Evolutionary conservation across 2,888 invertebrate genomes (phyloP).

Genomic region (Gandaritis pyraliata): DNA sequence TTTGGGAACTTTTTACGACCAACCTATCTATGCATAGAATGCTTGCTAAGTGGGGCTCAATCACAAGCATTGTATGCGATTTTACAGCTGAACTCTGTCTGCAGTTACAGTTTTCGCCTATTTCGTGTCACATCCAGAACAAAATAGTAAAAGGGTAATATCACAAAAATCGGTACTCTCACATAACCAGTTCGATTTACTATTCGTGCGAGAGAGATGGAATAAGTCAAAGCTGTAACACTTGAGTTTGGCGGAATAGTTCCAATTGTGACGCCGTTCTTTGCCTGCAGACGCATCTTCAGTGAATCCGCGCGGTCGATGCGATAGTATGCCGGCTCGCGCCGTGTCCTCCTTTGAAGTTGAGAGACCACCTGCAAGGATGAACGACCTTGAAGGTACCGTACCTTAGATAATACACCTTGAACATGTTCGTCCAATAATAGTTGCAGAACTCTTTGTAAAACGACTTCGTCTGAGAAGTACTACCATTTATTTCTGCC

Average conservation of each 20-base stretch:
- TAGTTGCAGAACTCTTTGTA: too few relatives aligned
- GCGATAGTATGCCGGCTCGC: conserved; percentile 91
- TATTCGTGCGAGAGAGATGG: too few relatives aligned
- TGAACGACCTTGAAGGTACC: conserved; percentile 56
- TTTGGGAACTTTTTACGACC: too few relatives aligned
- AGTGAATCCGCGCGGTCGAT: conserved; percentile 85
- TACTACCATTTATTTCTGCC: too few relatives aligned
- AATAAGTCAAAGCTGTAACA: neutral
- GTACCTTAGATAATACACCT: neutral
- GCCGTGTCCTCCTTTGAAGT: conserved; percentile 88
- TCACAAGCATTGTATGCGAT: too few relatives aligned
- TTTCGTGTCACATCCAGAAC: too few relatives aligned
- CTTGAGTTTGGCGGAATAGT: neutral
- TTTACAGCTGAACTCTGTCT: too few relatives aligned
- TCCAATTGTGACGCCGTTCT: neutral
- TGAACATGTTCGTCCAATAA: neutral
- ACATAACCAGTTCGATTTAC: too few relatives aligned
- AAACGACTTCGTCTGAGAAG: too few relatives aligned
- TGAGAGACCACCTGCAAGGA: conserved; percentile 80
- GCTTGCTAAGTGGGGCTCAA: neutral
- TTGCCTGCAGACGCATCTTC: conserved; percentile 67
- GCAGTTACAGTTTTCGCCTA: too few relatives aligned
- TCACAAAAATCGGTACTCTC: too few relatives aligned
- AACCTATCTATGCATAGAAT: neutral
- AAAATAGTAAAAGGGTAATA: too few relatives aligned